Evolutionary conservation across 2,113 vertebrate genomes (phyloP).

Genomic region (Callipepla squamata): DNA sequence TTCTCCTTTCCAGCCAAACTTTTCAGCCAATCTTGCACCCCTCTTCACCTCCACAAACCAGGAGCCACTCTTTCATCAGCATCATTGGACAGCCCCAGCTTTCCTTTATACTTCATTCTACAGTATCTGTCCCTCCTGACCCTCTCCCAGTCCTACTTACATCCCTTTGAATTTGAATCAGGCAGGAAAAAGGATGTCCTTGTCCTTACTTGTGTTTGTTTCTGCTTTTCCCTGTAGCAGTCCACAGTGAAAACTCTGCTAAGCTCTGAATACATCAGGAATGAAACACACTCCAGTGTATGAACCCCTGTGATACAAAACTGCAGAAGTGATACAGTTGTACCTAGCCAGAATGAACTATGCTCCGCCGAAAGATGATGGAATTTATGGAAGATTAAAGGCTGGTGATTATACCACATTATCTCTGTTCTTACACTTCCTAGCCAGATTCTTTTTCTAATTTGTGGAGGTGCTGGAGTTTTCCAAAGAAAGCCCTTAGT

Average conservation of each 20-base stretch:
- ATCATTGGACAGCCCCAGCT: neutral
- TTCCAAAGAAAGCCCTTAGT: neutral
- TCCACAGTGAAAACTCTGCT: neutral
- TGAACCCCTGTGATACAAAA: neutral
- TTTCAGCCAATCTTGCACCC: neutral
- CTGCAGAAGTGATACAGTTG: neutral
- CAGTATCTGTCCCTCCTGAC: neutral
- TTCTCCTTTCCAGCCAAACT: neutral
- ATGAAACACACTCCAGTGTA: neutral
- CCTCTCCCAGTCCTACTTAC: neutral
- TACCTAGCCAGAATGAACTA: neutral
- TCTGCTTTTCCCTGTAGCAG: neutral
- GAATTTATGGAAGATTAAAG: neutral
- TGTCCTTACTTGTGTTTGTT: neutral
- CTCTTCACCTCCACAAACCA: neutral
- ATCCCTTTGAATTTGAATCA: neutral
- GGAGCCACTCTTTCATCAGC: neutral
- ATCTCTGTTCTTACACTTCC: neutral
- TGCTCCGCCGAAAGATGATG: neutral
- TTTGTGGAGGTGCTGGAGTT: neutral
- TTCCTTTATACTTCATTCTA: neutral
- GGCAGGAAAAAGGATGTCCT: neutral
- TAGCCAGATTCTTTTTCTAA: neutral
- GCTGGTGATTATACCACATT: neutral
- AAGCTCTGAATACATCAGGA: neutral